Conservation (phyloP, 1,140 invertebrate genomes). For the Trachelipus rathkii region DNA sequence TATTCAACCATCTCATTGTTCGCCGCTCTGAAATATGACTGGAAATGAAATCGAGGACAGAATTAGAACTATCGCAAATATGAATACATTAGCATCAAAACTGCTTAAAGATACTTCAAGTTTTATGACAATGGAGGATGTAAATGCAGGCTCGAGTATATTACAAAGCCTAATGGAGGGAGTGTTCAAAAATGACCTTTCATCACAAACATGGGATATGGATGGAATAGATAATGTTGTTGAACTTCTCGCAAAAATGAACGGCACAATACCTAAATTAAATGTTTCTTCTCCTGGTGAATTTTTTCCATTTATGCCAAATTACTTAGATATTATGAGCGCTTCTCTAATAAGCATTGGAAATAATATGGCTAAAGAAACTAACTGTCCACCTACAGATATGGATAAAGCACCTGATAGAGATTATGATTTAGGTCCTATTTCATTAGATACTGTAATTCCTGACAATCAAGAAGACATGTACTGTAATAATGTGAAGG, state of each 20-base stretch:
- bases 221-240: neutral
- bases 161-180: neutral
- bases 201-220: constrained; percentile 13
- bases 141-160: neutral
- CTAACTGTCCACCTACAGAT: constrained; percentile 18
- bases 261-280: neutral
- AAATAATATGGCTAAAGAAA: neutral
- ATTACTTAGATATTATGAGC: constrained; percentile 7
- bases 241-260: constrained; percentile 16
- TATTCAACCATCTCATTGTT: no score
- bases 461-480: constrained; percentile 8
- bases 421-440: constrained; percentile 19
- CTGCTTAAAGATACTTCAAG: neutral
- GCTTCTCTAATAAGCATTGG: neutral
- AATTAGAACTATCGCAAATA: neutral
- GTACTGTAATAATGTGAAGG: neutral
- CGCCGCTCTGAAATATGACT: constrained; percentile 20
- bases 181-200: neutral
- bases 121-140: neutral
- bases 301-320: constrained; percentile 8
- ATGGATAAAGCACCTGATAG: neutral
- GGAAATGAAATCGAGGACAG: neutral
- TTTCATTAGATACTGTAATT: constrained; percentile 16
- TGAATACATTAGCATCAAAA: constrained; percentile 8
- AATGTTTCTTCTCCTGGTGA: constrained; percentile 18